Percentiles rank a stretch among this genome's conserved stretches.
Evolutionary conservation across 2,113 vertebrate species (phyloP).

Genomic region (Tautogolabrus adspersus): DNA sequence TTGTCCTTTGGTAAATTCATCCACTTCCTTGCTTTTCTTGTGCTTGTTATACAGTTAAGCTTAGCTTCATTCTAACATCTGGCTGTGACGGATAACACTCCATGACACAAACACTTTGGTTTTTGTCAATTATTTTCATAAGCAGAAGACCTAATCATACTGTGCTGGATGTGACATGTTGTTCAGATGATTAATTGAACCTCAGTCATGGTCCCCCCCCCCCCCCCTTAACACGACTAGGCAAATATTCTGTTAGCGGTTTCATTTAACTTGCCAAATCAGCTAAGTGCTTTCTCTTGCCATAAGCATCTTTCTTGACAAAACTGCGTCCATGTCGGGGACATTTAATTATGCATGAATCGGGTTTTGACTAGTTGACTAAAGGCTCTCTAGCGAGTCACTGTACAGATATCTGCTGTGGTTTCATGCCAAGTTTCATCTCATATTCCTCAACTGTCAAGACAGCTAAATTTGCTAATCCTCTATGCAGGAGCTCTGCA

Average conservation of each 20-base stretch:
- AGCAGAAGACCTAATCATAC: constrained; percentile 22
- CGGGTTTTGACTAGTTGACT: constrained; percentile 47
- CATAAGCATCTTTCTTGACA: constrained; percentile 37
- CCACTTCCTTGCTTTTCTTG: background rate
- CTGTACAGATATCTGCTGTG: constrained; percentile 49
- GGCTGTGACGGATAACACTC: constrained; percentile 24
- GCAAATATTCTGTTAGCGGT: constrained; percentile 58
- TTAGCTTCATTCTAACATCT: constrained; percentile 17
- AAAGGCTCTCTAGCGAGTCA: constrained; percentile 41
- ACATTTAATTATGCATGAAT: constrained; percentile 59
- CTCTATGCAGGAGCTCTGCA: constrained; percentile 91
- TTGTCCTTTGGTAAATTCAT: background rate
- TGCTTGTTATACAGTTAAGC: background rate
- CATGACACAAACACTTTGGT: constrained; percentile 16
- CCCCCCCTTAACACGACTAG: constrained; percentile 22
- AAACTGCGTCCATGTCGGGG: constrained; percentile 50
- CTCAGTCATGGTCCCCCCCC: constrained; percentile 37
- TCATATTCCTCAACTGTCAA: constrained; percentile 56
- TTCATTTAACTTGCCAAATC: constrained; percentile 61
- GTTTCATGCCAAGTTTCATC: constrained; percentile 50
- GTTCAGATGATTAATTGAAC: constrained; percentile 55
- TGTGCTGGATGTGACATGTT: constrained; percentile 50
- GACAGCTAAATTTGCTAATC: constrained; percentile 64
- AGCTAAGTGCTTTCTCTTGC: constrained; percentile 48
- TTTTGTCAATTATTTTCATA: constrained; percentile 24